Percentiles rank a stretch among this genome's conserved stretches.
Conservation (phyloP, 2,113 vertebrate genomes). For the Dasyprocta punctata region DNA sequence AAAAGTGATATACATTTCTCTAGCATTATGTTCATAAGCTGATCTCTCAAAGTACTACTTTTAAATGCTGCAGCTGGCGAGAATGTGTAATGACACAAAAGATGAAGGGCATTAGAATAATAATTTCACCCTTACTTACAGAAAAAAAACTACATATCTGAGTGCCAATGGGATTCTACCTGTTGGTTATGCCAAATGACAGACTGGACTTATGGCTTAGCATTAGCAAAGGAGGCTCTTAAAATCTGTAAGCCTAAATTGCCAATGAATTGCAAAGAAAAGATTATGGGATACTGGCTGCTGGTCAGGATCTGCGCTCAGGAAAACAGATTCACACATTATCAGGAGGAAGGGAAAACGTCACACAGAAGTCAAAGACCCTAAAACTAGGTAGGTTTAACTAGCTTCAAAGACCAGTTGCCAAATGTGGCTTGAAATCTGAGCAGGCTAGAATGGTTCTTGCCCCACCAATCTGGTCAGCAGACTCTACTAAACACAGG, state of each 20-base stretch:
- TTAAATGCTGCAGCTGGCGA: neutral
- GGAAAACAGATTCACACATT: neutral
- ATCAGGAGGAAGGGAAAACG: neutral
- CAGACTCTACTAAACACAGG: neutral
- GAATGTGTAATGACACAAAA: constrained; percentile 5
- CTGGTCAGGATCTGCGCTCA: neutral
- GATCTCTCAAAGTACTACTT: neutral
- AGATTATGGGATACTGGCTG: neutral
- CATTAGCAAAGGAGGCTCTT: neutral
- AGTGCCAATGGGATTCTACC: neutral
- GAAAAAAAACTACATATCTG: constrained; percentile 1
- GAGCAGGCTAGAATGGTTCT: neutral
- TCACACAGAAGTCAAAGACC: neutral
- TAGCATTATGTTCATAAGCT: neutral
- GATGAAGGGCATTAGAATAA: neutral
- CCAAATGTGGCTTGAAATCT: neutral
- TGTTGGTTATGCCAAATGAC: neutral
- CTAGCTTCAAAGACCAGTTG: neutral
- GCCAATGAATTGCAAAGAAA: neutral
- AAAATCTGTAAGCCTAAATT: neutral
- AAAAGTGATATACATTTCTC: neutral
- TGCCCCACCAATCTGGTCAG: neutral
- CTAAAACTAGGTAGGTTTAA: neutral
- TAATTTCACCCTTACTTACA: neutral
- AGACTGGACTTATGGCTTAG: neutral